Conservation (phyloP, 2,888 invertebrate genomes). For the Mechanitis mazaeus region DNA sequence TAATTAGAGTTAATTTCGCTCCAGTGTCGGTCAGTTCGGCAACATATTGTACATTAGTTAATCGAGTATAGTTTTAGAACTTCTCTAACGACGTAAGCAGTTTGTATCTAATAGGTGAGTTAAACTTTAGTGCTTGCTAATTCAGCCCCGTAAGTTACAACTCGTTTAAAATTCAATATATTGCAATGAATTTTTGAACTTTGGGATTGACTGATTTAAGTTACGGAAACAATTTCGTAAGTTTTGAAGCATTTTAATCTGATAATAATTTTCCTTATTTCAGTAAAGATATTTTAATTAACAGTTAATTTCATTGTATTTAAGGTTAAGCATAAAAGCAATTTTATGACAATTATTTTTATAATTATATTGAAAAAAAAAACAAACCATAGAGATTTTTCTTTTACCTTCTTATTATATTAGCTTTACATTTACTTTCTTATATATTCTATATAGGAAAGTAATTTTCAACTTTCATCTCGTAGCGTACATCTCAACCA, state of each 20-base stretch:
- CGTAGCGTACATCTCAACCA: conserved; percentile 7
- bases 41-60: conserved; percentile 1
- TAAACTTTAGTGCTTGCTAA: conserved; percentile 22
- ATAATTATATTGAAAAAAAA: not conserved
- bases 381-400: no score
- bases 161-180: not conserved
- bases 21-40: conserved; percentile 1
- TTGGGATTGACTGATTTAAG: not conserved
- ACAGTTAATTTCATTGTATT: not conserved
- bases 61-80: conserved; percentile 1
- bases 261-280: not conserved
- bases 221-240: not conserved
- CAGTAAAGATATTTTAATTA: not conserved
- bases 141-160: not conserved
- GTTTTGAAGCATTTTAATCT: not conserved
- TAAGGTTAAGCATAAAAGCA: not conserved
- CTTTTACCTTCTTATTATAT: no score
- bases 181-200: not conserved
- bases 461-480: conserved; percentile 10
- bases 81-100: conserved; percentile 22
- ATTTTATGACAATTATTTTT: not conserved
- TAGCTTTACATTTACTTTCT: no score
- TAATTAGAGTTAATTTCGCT: not conserved
- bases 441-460: no score
- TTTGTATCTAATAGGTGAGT: conserved; percentile 29